These are phyloP conservation scores for Glaucomys volans DNA, from an alignment of 2,113 vertebrate species.

Conservation along the genomic window DNA sequence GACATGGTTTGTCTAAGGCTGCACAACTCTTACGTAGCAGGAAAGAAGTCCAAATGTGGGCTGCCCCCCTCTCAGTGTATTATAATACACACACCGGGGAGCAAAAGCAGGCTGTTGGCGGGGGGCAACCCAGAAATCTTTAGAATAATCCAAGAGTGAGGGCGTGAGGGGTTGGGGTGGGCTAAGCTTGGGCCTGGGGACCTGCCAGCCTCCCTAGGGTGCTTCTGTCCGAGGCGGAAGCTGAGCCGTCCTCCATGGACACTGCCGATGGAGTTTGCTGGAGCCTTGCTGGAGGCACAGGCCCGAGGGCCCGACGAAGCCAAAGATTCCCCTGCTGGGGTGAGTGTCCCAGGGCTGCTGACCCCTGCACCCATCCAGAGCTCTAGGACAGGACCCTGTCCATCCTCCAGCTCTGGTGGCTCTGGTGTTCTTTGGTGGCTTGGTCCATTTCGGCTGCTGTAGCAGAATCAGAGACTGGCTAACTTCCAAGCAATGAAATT, in stretches of 20 bases:
- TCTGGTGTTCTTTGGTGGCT: background rate
- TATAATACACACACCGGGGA: accelerated
- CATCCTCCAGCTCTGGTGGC: background rate
- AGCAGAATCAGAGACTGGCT: background rate
- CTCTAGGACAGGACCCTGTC: background rate
- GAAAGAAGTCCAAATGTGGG: no score
- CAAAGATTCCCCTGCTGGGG: background rate
- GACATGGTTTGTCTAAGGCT: background rate
- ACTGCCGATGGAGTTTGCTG: no score
- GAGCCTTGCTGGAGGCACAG: no score
- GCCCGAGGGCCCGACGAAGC: background rate
- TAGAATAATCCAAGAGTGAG: background rate
- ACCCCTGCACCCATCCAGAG: background rate
- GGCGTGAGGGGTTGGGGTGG: background rate
- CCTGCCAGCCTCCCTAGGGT: background rate
- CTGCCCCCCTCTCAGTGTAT: background rate
- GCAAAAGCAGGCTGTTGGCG: no score
- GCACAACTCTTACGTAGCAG: background rate
- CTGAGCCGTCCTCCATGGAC: no score
- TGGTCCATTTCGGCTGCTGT: background rate
- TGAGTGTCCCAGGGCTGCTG: background rate
- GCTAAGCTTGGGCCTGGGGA: background rate
- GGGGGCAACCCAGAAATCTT: no score
- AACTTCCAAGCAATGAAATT: background rate
- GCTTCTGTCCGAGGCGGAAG: no score